Evolutionary conservation across 2,888 invertebrate species (phyloP).

Genomic region (Drosophila gaucha): DNA sequence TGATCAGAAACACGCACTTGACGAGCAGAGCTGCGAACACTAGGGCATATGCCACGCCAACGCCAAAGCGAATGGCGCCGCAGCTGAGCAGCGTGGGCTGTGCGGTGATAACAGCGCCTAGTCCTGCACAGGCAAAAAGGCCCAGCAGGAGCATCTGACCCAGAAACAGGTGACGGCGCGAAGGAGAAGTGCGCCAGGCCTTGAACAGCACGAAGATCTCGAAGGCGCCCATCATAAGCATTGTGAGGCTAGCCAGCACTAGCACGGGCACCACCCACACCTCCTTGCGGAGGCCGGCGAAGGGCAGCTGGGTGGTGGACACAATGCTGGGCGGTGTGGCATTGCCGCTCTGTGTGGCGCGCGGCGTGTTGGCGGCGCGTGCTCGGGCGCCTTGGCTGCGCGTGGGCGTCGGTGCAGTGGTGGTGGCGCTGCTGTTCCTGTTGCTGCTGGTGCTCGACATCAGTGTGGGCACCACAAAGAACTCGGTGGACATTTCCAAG

Average conservation of each 20-base stretch:
- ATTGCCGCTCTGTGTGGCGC: slow-evolving; percentile 45
- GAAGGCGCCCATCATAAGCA: slow-evolving; percentile 93
- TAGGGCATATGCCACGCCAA: slow-evolving; percentile 92
- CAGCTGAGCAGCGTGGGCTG: slow-evolving; percentile 92
- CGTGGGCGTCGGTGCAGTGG: slow-evolving; percentile 51
- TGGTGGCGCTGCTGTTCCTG: slow-evolving; percentile 4
- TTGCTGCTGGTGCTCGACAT: slow-evolving; percentile 59
- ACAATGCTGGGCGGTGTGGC: slow-evolving; percentile 79
- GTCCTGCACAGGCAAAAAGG: slow-evolving; percentile 91
- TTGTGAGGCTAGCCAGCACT: slow-evolving; percentile 92
- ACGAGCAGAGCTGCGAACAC: slow-evolving; percentile 96
- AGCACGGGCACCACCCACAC: slow-evolving; percentile 96
- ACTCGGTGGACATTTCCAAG: slow-evolving; percentile 93
- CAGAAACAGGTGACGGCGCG: slow-evolving; percentile 93
- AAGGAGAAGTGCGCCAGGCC: slow-evolving; percentile 92
- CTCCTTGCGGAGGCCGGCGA: slow-evolving; percentile 88
- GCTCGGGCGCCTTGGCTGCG: slow-evolving; percentile 72
- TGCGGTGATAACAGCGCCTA: slow-evolving; percentile 91
- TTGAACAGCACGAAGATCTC: slow-evolving; percentile 95
- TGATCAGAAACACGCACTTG: slow-evolving; percentile 96
- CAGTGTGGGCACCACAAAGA: slow-evolving; percentile 90
- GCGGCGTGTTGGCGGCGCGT: slow-evolving; percentile 58
- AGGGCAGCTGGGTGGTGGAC: slow-evolving; percentile 80
- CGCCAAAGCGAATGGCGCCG: slow-evolving; percentile 92
- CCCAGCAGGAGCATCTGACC: slow-evolving; percentile 95